A percentile compares a stretch with the other conserved stretches of the same genome.
phyloP scores from a whole-genome alignment of 2,888 invertebrate species.

The Caradrina kadenii region DNA sequence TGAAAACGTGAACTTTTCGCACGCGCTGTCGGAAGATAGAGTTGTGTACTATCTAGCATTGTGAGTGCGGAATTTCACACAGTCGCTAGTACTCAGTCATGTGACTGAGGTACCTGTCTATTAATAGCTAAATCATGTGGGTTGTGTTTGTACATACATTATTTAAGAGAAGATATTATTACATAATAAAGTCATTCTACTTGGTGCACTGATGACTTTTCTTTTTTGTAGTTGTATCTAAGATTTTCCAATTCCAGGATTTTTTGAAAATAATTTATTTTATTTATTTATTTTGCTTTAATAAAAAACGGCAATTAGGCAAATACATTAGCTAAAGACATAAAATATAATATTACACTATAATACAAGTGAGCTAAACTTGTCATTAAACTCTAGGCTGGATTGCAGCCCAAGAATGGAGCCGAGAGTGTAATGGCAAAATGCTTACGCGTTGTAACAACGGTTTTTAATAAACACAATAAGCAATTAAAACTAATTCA shows the following conservation, averaged over 20 bases:
- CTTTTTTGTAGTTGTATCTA: not conserved
- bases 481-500: not conserved
- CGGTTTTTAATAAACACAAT: too few relatives aligned
- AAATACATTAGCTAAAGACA: too few relatives aligned
- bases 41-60: not conserved
- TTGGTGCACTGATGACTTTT: not conserved
- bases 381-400: too few relatives aligned
- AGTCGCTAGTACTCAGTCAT: not conserved
- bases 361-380: too few relatives aligned
- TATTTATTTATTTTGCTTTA: too few relatives aligned
- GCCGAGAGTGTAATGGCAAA: too few relatives aligned
- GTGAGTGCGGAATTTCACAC: constrained; percentile 36
- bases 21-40: constrained; percentile 24
- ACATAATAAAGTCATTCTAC: not conserved
- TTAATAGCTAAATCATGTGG: not conserved
- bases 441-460: too few relatives aligned
- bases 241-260: not conserved
- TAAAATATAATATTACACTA: not conserved
- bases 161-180: not conserved
- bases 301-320: too few relatives aligned
- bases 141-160: not conserved
- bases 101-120: not conserved
- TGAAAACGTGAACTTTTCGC: constrained; percentile 10
- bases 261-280: too few relatives aligned
- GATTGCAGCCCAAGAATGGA: too few relatives aligned